phyloP scores from a whole-genome alignment of 2,797 vertebrate genomes.

The Gymnopithys bicolor region DNA sequence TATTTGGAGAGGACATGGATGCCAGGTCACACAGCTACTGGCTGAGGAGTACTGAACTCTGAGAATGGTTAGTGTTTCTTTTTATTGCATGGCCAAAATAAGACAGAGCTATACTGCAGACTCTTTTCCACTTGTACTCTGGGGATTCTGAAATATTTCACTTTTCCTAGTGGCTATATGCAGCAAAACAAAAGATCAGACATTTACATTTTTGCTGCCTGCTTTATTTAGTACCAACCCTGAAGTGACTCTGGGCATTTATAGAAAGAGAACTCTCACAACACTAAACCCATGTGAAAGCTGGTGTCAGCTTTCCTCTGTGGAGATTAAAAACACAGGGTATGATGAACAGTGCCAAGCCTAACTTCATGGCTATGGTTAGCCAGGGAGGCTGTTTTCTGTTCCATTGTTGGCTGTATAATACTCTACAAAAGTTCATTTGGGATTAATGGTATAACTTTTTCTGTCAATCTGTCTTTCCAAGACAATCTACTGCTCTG shows the following conservation, averaged over 20 bases:
- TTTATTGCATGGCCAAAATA: conserved; percentile 17
- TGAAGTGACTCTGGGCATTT: conserved; percentile 39
- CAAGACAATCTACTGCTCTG: not conserved
- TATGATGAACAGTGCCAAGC: conserved; percentile 13
- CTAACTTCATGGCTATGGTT: not conserved
- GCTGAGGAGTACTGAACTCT: not conserved
- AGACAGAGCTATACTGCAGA: not conserved
- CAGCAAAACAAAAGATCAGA: conserved; percentile 58
- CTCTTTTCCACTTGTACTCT: conserved; percentile 32
- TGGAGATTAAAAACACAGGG: conserved; percentile 40
- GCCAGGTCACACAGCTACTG: conserved; percentile 13
- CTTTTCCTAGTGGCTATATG: conserved; percentile 50
- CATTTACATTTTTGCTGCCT: conserved; percentile 50
- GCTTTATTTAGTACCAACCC: conserved; percentile 57
- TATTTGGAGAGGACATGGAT: not conserved
- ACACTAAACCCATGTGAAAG: conserved; percentile 45
- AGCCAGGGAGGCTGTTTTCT: conserved; percentile 11
- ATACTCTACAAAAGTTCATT: not conserved
- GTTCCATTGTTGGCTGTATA: not conserved
- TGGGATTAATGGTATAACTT: not conserved
- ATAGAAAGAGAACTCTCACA: conserved; percentile 52
- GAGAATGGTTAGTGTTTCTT: conserved; percentile 5
- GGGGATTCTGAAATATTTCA: conserved; percentile 39
- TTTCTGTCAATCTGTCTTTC: not conserved
- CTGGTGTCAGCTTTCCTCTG: conserved; percentile 16